These are phyloP conservation scores for Chrysomallon squamiferum DNA, from an alignment of 1,140 invertebrate genomes.

Conservation along the genomic window DNA sequence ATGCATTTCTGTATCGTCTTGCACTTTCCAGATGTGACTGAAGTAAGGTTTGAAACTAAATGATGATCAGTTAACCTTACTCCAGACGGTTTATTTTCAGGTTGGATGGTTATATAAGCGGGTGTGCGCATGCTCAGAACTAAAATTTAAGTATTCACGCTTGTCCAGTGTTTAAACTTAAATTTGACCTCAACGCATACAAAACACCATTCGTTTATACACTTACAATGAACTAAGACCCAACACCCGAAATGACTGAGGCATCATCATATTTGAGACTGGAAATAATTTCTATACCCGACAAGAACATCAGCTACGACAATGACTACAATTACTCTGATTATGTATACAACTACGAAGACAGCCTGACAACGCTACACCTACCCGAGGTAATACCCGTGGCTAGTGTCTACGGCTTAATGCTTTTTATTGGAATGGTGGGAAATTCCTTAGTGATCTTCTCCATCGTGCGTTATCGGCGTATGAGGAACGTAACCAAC, in stretches of 20 bases:
- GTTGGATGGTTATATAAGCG: no score
- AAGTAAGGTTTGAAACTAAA: no score
- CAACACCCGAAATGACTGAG: background rate
- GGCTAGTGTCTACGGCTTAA: slow-evolving; percentile 70
- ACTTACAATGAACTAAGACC: background rate
- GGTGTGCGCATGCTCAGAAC: no score
- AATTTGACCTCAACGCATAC: no score
- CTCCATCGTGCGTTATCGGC: slow-evolving; percentile 64
- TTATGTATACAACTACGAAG: slow-evolving; percentile 21
- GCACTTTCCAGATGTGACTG: no score
- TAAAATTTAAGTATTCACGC: no score
- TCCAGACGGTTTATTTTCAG: no score
- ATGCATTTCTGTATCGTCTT: no score
- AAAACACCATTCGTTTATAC: no score
- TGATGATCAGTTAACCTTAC: no score
- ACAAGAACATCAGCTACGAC: background rate
- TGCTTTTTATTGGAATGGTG: slow-evolving; percentile 70
- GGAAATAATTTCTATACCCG: background rate
- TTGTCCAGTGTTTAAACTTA: no score
- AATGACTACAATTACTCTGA: slow-evolving; percentile 4
- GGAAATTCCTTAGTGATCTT: slow-evolving; percentile 72
- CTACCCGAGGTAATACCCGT: slow-evolving; percentile 70
- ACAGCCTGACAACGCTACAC: slow-evolving; percentile 31
- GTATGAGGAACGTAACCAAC: slow-evolving; percentile 73
- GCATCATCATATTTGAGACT: background rate